phyloP scores from a whole-genome alignment of 2,888 invertebrate species.

The Nowickia ferox region DNA sequence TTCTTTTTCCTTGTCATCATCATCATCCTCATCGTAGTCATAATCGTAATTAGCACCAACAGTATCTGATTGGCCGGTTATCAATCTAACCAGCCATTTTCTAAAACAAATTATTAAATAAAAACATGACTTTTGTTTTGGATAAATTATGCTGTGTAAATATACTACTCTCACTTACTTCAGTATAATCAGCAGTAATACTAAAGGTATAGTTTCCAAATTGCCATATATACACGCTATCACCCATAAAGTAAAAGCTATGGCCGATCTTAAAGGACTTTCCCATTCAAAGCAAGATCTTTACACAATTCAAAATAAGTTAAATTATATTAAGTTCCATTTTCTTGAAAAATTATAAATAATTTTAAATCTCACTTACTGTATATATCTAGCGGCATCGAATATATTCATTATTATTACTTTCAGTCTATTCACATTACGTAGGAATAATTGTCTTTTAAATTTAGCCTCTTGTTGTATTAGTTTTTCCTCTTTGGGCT shows the following conservation, averaged over 20 bases:
- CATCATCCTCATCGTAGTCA: constrained; percentile 91
- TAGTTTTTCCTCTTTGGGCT: constrained; percentile 97
- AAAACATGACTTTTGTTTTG: background rate
- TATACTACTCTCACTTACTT: constrained; percentile 85
- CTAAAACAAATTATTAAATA: constrained; percentile 72
- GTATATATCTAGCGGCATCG: constrained; percentile 94
- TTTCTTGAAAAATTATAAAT: background rate
- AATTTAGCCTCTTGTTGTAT: constrained; percentile 98
- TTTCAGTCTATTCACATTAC: constrained; percentile 96
- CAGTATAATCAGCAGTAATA: constrained; percentile 90
- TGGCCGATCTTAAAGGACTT: constrained; percentile 91
- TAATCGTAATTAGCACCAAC: constrained; percentile 84
- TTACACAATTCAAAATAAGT: background rate
- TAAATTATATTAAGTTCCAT: background rate
- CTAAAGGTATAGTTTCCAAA: constrained; percentile 95
- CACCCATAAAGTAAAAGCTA: constrained; percentile 93
- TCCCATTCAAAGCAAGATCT: constrained; percentile 99
- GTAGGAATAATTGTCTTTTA: constrained; percentile 96
- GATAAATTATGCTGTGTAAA: background rate
- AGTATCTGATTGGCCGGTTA: constrained; percentile 80
- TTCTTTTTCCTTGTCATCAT: constrained; percentile 96
- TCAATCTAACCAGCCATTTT: constrained; percentile 82
- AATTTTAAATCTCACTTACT: constrained; percentile 85
- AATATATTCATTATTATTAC: constrained; percentile 94
- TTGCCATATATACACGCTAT: constrained; percentile 96